Conservation (phyloP, 2,113 vertebrate species). For the Antechinus flavipes region DNA sequence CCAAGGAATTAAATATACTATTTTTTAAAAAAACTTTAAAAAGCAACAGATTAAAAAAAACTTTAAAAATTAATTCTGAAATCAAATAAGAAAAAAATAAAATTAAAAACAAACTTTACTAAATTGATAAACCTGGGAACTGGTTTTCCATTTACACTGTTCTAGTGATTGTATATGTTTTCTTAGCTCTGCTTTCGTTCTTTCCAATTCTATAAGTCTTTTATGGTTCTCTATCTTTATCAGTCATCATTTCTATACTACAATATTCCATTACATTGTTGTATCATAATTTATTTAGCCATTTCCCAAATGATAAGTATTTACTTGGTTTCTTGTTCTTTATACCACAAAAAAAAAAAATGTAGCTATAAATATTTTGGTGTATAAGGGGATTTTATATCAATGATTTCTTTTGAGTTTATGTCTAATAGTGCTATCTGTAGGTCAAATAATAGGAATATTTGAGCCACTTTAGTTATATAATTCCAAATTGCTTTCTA, state of each 20-base stretch:
- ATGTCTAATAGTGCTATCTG: neutral
- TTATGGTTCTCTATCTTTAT: neutral
- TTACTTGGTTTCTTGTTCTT: neutral
- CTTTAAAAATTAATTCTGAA: neutral
- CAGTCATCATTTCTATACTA: neutral
- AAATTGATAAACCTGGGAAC: neutral
- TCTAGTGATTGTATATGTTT: neutral
- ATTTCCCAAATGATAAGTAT: neutral
- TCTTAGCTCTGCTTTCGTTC: neutral
- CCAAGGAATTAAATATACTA: neutral
- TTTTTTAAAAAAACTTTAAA: neutral
- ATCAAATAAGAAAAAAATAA: neutral
- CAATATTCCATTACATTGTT: neutral
- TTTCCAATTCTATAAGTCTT: neutral
- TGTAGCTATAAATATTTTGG: neutral
- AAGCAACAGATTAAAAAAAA: neutral
- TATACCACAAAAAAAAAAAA: neutral
- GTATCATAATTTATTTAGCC: neutral
- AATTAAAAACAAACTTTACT: neutral
- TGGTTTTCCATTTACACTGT: neutral
- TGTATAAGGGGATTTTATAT: neutral
- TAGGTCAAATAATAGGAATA: neutral
- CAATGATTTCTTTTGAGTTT: neutral
- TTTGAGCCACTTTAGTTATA: neutral
- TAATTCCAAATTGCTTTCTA: neutral